phyloP scores from a whole-genome alignment of 1,140 invertebrate species.

The Dendrolimus kikuchii region DNA sequence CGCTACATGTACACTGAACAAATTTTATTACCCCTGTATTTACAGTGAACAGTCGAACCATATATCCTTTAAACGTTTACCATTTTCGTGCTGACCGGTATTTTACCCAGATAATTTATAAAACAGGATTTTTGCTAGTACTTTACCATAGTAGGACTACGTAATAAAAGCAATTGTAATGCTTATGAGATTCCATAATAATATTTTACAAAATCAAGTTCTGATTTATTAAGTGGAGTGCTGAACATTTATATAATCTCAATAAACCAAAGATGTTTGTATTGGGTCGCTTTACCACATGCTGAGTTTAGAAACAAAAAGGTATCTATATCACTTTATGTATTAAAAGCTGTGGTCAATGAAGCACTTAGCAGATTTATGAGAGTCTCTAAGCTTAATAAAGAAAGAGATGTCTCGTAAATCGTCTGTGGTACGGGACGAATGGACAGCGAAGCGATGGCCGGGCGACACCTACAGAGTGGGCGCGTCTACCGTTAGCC shows the following conservation, averaged over 20 bases:
- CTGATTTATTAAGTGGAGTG: too few relatives aligned
- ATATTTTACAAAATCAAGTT: too few relatives aligned
- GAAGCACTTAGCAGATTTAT: constrained; percentile 60
- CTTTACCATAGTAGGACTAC: too few relatives aligned
- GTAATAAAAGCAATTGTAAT: too few relatives aligned
- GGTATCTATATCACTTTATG: background rate
- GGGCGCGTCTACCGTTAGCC: constrained; percentile 61
- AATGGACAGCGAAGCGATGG: constrained; percentile 28
- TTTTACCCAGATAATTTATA: too few relatives aligned
- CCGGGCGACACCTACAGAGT: constrained; percentile 55
- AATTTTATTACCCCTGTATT: constrained; percentile 12
- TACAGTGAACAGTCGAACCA: background rate
- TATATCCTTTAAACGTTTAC: too few relatives aligned
- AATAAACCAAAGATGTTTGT: too few relatives aligned
- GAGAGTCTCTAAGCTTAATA: constrained; percentile 62
- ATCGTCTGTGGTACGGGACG: constrained; percentile 45
- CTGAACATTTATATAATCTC: too few relatives aligned
- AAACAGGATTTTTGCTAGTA: too few relatives aligned
- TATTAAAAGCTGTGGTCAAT: constrained; percentile 37
- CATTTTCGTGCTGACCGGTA: too few relatives aligned
- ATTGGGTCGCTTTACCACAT: too few relatives aligned
- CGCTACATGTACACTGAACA: constrained; percentile 18
- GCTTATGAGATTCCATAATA: too few relatives aligned
- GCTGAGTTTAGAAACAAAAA: background rate
- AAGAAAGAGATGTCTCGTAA: constrained; percentile 64